Evolutionary conservation across 2,113 vertebrate species (phyloP), one percentile per base, ranked within the genome.

Genomic region (Gracilinanus agilis): DNA sequence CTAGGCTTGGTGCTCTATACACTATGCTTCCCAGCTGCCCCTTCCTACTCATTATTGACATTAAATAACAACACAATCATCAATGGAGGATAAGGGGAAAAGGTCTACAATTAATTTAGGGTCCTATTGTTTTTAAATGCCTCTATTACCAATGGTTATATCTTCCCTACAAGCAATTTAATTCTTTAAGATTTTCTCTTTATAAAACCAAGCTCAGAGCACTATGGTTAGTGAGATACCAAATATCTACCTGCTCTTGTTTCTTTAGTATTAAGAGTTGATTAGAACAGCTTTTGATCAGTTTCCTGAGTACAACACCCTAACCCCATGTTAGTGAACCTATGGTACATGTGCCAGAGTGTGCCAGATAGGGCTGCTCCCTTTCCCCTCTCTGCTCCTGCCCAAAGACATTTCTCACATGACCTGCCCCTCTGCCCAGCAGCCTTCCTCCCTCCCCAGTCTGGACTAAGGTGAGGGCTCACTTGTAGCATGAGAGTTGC

Each of bases 71-170:
- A 75, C 34, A 75, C 34, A 90, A 55, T 40, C 90, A 24, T 12
- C 4, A 95, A 89, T 9, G 75, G 29, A 91, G 88, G 55, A n/a
- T 13, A 44, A 95, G 44, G 49, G 25, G 49, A 95, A 44, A 19
- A 88, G 34, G 8, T 24, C 44, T 53, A 90, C 58, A 55, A 19
- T 7, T 12, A 95, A 8, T 34, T 19, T 54, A 89, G 55, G 90
- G 21, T 54, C 89, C 89, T 97, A 6, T 2, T 90, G 24, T 75
- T 92, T 75, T 92, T 27, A 91, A 92, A n/a, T n/a, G 94, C 90
- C 55, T 95, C 11, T 94, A 29, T 54, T 83, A 9, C 24, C 93
- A 16, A n/a, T 53, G 91, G 93, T 90, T 92, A 93, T 49, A 34
- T 92, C 24, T 44, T 1, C 34, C n/a, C 92, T 93, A 25, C 7